Evolutionary conservation across 2,797 vertebrate species (phyloP).

Genomic region (Aldrovandia affinis): DNA sequence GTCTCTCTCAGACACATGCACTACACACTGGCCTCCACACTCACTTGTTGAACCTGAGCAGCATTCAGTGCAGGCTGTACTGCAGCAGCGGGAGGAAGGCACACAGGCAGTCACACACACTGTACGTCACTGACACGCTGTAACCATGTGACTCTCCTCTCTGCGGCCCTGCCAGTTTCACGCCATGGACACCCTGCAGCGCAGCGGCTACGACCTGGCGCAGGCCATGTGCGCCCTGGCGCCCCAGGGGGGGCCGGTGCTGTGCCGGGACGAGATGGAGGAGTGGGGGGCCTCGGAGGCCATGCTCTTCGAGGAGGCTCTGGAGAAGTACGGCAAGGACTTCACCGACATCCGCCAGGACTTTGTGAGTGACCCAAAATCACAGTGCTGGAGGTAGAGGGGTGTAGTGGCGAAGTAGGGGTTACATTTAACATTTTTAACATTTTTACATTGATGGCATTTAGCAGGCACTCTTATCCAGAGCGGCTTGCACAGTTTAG

Average conservation of each 20-base stretch:
- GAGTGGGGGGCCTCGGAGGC: slow-evolving; percentile 80
- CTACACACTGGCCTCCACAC: not conserved
- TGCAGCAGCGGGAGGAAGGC: no score
- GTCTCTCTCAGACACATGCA: not conserved
- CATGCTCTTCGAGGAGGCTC: slow-evolving; percentile 76
- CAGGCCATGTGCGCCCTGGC: slow-evolving; percentile 76
- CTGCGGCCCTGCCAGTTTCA: slow-evolving; percentile 65
- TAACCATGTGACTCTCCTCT: not conserved
- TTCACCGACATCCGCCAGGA: slow-evolving; percentile 80
- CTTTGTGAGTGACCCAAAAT: slow-evolving; percentile 67
- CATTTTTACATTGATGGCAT: no score
- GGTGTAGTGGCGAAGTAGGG: no score
- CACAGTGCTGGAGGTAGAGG: no score
- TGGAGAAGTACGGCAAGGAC: slow-evolving; percentile 79
- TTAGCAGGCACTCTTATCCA: no score
- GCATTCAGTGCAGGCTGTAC: no score
- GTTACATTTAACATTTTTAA: no score
- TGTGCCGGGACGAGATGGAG: slow-evolving; percentile 81
- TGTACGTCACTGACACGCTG: not conserved
- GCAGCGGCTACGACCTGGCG: slow-evolving; percentile 73
- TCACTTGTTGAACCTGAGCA: no score
- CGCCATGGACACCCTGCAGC: slow-evolving; percentile 76
- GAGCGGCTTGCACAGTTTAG: no score
- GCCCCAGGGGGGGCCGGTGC: slow-evolving; percentile 74
- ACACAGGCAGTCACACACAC: not conserved